Evolutionary conservation across 2,888 invertebrate genomes (phyloP).

Genomic region (Lucinisca nassula): DNA sequence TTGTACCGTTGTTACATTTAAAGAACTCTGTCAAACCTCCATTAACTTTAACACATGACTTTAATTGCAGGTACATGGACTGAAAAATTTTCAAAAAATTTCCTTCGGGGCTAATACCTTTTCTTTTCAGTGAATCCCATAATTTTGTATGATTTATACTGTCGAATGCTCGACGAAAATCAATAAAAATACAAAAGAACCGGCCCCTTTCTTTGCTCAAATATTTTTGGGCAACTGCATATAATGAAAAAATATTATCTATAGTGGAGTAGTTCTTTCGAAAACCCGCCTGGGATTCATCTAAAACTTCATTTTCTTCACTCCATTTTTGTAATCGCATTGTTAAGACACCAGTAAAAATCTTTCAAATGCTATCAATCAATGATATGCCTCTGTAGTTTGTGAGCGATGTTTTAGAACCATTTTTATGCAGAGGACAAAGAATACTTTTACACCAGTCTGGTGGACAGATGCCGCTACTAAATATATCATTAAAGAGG

Average conservation of each 20-base stretch:
- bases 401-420: background rate
- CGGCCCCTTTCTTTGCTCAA: background rate
- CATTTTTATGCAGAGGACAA: conserved; percentile 25
- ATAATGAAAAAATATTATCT: conserved; percentile 2
- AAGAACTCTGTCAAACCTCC: background rate
- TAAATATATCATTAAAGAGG: conserved; percentile 40
- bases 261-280: background rate
- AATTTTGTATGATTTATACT: background rate
- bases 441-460: conserved; percentile 36
- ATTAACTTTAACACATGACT: background rate
- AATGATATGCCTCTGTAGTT: conserved; percentile 19
- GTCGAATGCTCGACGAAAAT: conserved; percentile 13
- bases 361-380: background rate
- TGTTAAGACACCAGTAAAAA: background rate
- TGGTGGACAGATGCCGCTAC: conserved; percentile 32
- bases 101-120: background rate
- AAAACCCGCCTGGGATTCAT: conserved; percentile 16
- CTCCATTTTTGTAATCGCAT: background rate
- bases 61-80: conserved; percentile 4
- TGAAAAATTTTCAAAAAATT: background rate
- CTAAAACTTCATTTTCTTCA: background rate
- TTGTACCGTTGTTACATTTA: conserved; percentile 9
- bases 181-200: conserved; percentile 14
- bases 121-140: background rate
- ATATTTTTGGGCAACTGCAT: conserved; percentile 6